These are phyloP conservation scores for Fukomys damarensis DNA, from an alignment of 2,113 vertebrate species.

Conservation along the genomic window DNA sequence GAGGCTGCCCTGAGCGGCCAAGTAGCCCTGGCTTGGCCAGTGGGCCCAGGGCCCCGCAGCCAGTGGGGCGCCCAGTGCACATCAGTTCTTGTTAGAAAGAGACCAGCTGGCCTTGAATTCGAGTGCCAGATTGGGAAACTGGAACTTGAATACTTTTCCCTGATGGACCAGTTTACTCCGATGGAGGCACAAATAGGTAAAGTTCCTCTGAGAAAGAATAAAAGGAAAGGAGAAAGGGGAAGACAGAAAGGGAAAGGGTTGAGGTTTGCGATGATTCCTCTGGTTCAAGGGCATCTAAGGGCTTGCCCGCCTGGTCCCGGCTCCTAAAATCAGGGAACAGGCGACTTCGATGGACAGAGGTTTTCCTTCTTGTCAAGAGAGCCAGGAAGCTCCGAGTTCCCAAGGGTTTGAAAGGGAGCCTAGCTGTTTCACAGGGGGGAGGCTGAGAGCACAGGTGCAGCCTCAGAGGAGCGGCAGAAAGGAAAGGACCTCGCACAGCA, in stretches of 20 bases:
- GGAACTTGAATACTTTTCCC: background rate
- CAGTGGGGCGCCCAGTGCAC: background rate
- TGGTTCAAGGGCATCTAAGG: background rate
- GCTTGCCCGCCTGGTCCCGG: background rate
- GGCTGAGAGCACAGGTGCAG: background rate
- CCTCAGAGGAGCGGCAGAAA: background rate
- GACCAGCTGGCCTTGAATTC: background rate
- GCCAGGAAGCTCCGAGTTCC: background rate
- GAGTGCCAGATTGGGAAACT: background rate
- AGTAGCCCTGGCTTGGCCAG: background rate
- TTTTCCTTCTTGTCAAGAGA: background rate
- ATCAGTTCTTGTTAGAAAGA: background rate
- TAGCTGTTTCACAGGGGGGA: background rate
- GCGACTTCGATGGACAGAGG: conserved; percentile 66
- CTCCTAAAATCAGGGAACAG: background rate
- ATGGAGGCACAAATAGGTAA: background rate
- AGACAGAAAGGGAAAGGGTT: too few relatives aligned
- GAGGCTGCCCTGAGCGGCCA: background rate
- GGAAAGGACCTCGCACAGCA: background rate
- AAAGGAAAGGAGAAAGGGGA: background rate
- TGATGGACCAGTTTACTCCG: background rate
- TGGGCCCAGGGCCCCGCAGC: background rate
- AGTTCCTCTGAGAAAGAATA: background rate
- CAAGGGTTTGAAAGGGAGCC: background rate
- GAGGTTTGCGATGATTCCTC: background rate